These are phyloP conservation scores for Xenentodon cancila DNA, from an alignment of 2,797 vertebrate species.

Conservation along the genomic window DNA sequence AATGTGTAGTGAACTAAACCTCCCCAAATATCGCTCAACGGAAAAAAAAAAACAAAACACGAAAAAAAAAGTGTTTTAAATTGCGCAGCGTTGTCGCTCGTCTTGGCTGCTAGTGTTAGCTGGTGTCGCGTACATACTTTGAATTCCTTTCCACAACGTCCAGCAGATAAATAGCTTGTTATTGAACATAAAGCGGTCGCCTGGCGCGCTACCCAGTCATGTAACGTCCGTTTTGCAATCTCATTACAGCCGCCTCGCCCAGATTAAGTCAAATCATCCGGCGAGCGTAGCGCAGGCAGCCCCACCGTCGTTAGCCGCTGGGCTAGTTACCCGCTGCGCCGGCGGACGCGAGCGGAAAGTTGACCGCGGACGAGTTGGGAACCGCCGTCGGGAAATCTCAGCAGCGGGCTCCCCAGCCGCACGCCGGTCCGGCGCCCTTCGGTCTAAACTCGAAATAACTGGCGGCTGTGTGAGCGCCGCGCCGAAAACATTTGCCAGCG, in stretches of 20 bases:
- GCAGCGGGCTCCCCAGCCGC: constrained; percentile 24
- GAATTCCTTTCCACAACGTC: constrained; percentile 65
- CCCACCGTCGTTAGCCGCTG: constrained; percentile 69
- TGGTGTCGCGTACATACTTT: constrained; percentile 66
- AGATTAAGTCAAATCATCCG: constrained; percentile 58
- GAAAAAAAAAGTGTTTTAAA: constrained; percentile 17
- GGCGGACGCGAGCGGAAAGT: constrained; percentile 75
- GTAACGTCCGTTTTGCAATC: constrained; percentile 32
- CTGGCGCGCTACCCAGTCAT: not conserved
- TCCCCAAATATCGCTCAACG: constrained; percentile 23
- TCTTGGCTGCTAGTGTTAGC: constrained; percentile 64
- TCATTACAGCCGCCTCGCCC: constrained; percentile 45
- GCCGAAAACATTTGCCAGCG: not conserved
- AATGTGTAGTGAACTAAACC: constrained; percentile 16
- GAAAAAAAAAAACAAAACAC: constrained; percentile 31
- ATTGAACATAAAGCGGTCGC: constrained; percentile 26
- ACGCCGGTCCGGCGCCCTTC: not conserved
- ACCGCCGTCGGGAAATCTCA: constrained; percentile 60
- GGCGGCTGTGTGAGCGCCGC: not conserved
- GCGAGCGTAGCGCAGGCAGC: constrained; percentile 44
- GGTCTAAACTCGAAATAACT: not conserved
- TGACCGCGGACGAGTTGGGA: constrained; percentile 61
- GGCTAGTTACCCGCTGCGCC: constrained; percentile 66
- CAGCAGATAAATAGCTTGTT: constrained; percentile 55
- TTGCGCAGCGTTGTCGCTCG: constrained; percentile 46